Base-by-base conservation (phyloP, 2,113 vertebrate genomes). In the Phrynosoma blainvillii region DNA sequence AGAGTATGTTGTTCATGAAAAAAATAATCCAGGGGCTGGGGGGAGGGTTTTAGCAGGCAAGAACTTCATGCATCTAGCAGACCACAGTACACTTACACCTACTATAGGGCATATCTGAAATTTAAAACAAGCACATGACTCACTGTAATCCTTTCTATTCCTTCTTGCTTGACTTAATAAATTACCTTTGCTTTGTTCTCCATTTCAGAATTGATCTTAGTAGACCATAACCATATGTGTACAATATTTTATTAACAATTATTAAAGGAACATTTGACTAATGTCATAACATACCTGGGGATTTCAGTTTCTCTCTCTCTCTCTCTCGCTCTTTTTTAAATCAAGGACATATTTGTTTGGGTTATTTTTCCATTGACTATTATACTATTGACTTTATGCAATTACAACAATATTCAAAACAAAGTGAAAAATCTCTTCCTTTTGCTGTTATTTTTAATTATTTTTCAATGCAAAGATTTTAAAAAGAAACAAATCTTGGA, bases 151-250 rank as follows among this genome's bases (percentile, higher is more conserved):
- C 52, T 93, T 93, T 88, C 86, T 42, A 52, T 85, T 92, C 93
- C 79, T 90, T 94, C 16, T 88, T 90, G 93, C 82, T 87, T 89
- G 84, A 89, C 89, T 94, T 93, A 95, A 94, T 92, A 91, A 94
- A 94, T 85, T 92, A 77, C 10, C 7, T 87, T 73, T n/a, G 14
- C 30, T 71, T 32, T 84, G 54, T 32, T 3, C 52, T 59, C 54
- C 47, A 16, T 32, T 4, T 6, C 18, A 84, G 14, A 18, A 68
- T 20, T 87, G 83, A 92, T 93, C 30, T 27, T 94, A 36, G 14
- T 56, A 73, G 75, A 82, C 87, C 0, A 27, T 90, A 90, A 77
- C 0, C 12, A n/a, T 90, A 80, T 92, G 92, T 95, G 73, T 86
- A 74, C 90, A 92, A 93, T 93, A 84, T 62, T 91, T 96, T 94